Percentiles rank a stretch among this genome's conserved stretches.
phyloP scores from a whole-genome alignment of 1,140 invertebrate genomes.

The Pogonus chalceus region DNA sequence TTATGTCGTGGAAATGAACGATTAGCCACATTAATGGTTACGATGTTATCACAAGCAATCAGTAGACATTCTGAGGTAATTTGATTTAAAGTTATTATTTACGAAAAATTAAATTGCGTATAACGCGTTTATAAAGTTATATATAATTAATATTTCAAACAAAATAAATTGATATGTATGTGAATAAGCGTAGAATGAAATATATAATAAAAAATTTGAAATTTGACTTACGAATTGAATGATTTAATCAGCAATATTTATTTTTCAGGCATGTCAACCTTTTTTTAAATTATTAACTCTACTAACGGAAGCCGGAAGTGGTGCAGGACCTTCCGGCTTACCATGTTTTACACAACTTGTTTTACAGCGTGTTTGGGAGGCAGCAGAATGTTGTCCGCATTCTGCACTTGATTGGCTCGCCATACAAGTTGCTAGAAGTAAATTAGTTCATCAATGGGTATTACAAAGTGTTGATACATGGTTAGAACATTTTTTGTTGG shows the following conservation, averaged over 20 bases:
- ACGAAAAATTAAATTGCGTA: neutral
- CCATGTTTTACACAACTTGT: conserved; percentile 84
- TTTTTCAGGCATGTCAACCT: conserved; percentile 59
- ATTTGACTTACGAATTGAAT: neutral
- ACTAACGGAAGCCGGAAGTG: conserved; percentile 54
- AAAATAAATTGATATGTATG: too few relatives aligned
- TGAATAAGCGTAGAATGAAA: too few relatives aligned
- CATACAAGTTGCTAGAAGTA: conserved; percentile 71
- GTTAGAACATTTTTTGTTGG: conserved; percentile 82
- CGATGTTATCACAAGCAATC: conserved; percentile 82
- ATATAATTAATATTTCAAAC: too few relatives aligned
- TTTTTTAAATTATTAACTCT: conserved; percentile 84
- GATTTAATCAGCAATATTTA: conserved; percentile 14
- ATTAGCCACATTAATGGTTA: conserved; percentile 72
- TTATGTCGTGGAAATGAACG: conserved; percentile 83
- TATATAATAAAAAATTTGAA: neutral
- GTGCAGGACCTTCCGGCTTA: conserved; percentile 64
- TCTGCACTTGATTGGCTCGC: conserved; percentile 87
- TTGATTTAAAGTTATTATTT: conserved; percentile 14
- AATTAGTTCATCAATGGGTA: conserved; percentile 80
- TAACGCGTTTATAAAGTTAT: neutral
- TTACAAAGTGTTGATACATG: conserved; percentile 76
- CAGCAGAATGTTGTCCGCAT: conserved; percentile 79
- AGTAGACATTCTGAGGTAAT: conserved; percentile 77
- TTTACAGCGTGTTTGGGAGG: conserved; percentile 80